These are phyloP conservation scores for Pegoplata infirma DNA, from an alignment of 2,888 invertebrate species.

Conservation along the genomic window DNA sequence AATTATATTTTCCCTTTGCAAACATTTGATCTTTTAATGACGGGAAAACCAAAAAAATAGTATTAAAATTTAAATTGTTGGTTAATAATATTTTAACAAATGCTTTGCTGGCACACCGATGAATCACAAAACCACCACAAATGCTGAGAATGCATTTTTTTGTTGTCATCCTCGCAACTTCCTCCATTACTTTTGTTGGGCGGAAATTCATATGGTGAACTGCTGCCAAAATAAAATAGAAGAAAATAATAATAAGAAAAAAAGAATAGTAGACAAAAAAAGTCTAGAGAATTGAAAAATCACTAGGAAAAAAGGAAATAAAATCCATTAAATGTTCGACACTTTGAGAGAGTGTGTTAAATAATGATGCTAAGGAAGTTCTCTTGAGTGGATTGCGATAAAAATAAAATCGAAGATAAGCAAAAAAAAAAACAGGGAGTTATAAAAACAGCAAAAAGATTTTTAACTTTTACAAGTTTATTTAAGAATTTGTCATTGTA, in stretches of 20 bases:
- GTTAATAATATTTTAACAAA: too few species aligned
- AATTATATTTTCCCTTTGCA: too few species aligned
- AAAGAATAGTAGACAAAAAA: neutral
- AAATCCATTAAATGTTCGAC: conserved; percentile 48
- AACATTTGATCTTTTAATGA: too few species aligned
- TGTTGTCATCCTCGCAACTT: neutral
- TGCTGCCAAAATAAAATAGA: conserved; percentile 28
- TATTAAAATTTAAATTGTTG: too few species aligned
- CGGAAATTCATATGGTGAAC: conserved; percentile 41
- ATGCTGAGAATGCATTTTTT: conserved; percentile 39
- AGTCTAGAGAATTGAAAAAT: conserved; percentile 25
- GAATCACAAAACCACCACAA: conserved; percentile 2
- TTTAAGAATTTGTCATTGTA: neutral
- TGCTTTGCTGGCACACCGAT: too few species aligned
- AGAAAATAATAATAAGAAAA: neutral
- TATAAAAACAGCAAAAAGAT: neutral
- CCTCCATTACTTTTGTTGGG: neutral
- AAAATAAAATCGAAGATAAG: conserved; percentile 2
- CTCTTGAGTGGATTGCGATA: conserved; percentile 23
- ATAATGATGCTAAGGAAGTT: conserved; percentile 39
- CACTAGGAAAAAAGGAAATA: conserved; percentile 5
- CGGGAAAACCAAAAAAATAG: too few species aligned
- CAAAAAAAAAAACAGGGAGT: neutral
- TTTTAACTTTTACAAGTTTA: neutral
- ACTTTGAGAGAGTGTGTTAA: conserved; percentile 50